Conservation (phyloP, 2,797 vertebrate species). For the Oophaga sylvatica region DNA sequence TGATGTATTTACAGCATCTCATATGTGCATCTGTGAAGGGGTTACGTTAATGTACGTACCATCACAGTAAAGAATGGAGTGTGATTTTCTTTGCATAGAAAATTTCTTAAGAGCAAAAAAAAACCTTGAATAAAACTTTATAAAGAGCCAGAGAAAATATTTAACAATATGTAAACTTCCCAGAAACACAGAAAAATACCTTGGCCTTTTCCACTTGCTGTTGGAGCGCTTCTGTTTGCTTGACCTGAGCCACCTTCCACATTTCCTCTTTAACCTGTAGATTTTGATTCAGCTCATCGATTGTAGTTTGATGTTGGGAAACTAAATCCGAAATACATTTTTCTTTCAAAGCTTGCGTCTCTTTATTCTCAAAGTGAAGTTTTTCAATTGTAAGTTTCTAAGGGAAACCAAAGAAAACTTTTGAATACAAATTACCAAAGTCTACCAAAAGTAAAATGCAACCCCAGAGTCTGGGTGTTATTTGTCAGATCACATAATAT, state of each 20-base stretch:
- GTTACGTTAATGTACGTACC: background rate
- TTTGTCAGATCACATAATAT: no score
- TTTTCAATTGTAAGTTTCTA: slow-evolving; percentile 81
- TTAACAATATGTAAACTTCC: background rate
- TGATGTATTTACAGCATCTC: background rate
- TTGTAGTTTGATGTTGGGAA: slow-evolving; percentile 72
- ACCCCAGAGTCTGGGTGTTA: no score
- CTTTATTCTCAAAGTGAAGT: slow-evolving; percentile 73
- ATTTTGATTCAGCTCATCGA: slow-evolving; percentile 73
- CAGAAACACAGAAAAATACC: slow-evolving; percentile 71
- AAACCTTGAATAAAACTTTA: background rate
- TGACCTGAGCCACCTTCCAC: slow-evolving; percentile 73
- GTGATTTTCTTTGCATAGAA: background rate
- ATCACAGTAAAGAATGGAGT: background rate
- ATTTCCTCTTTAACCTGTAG: slow-evolving; percentile 74
- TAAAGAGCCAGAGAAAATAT: background rate
- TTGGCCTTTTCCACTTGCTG: slow-evolving; percentile 81
- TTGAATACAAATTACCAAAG: background rate
- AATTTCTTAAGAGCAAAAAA: background rate
- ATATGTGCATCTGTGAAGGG: background rate
- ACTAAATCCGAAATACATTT: slow-evolving; percentile 75
- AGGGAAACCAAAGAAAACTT: slow-evolving; percentile 33
- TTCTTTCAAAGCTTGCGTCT: slow-evolving; percentile 78
- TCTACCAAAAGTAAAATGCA: background rate
- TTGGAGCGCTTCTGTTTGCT: slow-evolving; percentile 79